A percentile compares a stretch with the other conserved stretches of the same genome.
Conservation (phyloP, 2,888 invertebrate species). For the Aphrophora alni region DNA sequence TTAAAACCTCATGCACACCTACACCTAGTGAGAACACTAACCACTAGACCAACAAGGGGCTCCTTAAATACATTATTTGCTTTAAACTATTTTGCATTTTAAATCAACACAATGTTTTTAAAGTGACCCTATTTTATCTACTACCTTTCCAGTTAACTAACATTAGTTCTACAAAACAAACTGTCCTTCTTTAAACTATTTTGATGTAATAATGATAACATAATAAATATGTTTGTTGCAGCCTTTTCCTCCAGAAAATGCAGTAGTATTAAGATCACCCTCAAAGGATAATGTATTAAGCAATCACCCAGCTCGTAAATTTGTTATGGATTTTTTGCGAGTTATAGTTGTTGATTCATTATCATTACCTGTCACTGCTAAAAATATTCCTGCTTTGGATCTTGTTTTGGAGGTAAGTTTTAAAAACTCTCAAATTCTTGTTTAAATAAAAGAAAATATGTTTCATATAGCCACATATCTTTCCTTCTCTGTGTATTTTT, state of each 20-base stretch:
- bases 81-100: too few species aligned
- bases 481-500: neutral
- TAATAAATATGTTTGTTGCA: slow-evolving; percentile 14
- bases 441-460: neutral
- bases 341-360: slow-evolving; percentile 95
- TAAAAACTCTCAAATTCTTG: too few species aligned
- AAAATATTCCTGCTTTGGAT: slow-evolving; percentile 85
- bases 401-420: slow-evolving; percentile 77
- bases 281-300: slow-evolving; percentile 60
- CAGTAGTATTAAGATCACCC: slow-evolving; percentile 33
- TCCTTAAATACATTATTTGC: too few species aligned
- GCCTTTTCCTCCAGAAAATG: slow-evolving; percentile 28
- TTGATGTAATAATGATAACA: too few species aligned
- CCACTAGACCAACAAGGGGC: too few species aligned
- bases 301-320: slow-evolving; percentile 82
- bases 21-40: too few species aligned
- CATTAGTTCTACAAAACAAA: too few species aligned
- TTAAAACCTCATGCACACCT: too few species aligned
- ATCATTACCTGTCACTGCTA: slow-evolving; percentile 79
- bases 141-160: too few species aligned
- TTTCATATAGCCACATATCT: neutral
- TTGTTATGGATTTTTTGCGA: slow-evolving; percentile 92
- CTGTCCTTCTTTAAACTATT: too few species aligned
- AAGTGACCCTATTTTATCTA: too few species aligned
- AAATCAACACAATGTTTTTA: too few species aligned